These are phyloP conservation scores for Esox lucius DNA, from an alignment of 2,797 vertebrate genomes.

Conservation along the genomic window DNA sequence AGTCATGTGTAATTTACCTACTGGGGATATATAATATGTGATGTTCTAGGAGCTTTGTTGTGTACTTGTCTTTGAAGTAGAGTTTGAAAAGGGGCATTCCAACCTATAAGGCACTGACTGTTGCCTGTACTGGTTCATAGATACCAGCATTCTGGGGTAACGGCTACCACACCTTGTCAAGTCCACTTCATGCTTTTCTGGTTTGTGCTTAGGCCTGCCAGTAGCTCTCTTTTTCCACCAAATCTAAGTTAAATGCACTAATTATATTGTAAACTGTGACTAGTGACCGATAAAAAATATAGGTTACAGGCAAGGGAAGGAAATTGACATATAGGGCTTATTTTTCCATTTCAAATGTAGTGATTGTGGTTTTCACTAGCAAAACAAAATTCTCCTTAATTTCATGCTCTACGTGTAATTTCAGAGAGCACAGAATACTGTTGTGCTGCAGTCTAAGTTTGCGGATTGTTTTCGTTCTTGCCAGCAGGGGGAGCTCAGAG, in stretches of 20 bases:
- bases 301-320: no score
- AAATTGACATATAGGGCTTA: no score
- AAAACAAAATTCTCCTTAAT: background rate
- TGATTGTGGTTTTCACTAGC: no score
- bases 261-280: no score
- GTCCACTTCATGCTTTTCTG: background rate
- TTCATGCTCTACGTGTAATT: background rate
- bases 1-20: conserved; percentile 53
- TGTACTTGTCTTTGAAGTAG: conserved; percentile 66
- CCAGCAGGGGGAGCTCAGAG: conserved; percentile 90
- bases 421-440: background rate
- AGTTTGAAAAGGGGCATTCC: conserved; percentile 55
- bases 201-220: background rate
- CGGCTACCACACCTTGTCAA: background rate
- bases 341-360: no score
- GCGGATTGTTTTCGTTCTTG: background rate
- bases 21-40: conserved; percentile 40
- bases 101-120: conserved; percentile 12
- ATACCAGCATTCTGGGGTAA: background rate
- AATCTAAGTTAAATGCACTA: no score
- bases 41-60: conserved; percentile 54
- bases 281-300: no score
- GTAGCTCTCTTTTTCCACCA: background rate
- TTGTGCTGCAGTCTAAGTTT: background rate
- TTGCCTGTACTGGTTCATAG: conserved; percentile 20